Evolutionary conservation across 2,888 invertebrate species (phyloP), one percentile per base, ranked within the genome.

Genomic region (Panzeria rudis): DNA sequence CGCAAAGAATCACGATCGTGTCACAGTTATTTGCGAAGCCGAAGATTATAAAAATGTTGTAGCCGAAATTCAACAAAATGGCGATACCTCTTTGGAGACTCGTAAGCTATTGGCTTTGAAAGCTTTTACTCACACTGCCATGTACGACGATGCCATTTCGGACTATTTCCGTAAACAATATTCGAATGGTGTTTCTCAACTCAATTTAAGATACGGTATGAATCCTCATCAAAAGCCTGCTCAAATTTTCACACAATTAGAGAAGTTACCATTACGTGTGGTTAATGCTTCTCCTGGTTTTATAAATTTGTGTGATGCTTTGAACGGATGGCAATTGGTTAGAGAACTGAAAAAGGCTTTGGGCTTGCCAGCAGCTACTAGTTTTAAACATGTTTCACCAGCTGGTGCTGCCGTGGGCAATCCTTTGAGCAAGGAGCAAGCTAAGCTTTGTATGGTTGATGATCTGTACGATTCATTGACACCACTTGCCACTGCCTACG

Each of bases 211-310:
- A 89, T 99, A 99, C 93, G 99, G 95, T 75, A 98, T 98, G 97
- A 99, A 99, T 93, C 99, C 99, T 0, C 99, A 99, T 91, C 99
- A 99, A 91, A 98, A 97, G 91, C 98, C 98, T 0, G 98, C 98
- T 0, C 98, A 98, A 90, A 93, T 99, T 7, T 98, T 95, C 92
- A 98, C 98, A 0, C 96, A 95, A 0, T 92, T 95, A 25, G 94
- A 96, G 72, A 94, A 95, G 71, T 93, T 99, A 73, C 99, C 99
- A 0, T 92, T 99, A 7, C 96, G 94, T 86, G 98, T 98, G 3
- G 91, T 98, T 32, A 99, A 99, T 92, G 98, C 98, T 9, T 96
- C 98, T 0, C 99, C 99, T 0, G 99, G 99, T 1, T 99, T 97
- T 92, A 99, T 99, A 88, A 99, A 99, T 93, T 94, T 99, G 4